Conservation (phyloP, 2,797 vertebrate species). For the Eptatretus atami region DNA sequence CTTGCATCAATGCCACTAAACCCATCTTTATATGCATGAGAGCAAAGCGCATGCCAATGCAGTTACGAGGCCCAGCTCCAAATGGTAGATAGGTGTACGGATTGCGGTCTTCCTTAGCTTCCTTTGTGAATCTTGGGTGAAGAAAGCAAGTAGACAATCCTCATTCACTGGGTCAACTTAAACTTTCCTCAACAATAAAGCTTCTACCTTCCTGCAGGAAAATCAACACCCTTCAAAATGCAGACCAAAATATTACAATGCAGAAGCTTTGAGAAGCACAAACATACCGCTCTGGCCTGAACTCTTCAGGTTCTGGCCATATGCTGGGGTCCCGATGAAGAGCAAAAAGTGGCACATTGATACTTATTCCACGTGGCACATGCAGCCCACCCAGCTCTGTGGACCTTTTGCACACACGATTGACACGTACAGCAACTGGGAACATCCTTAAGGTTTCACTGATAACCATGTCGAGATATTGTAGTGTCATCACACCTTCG, state of each 20-base stretch:
- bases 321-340: conserved; percentile 16
- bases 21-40: background rate
- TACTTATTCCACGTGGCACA: conserved; percentile 17
- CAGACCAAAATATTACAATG: too few species aligned
- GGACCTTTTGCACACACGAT: conserved; percentile 22
- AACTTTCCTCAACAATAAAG: too few species aligned
- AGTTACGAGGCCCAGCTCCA: background rate
- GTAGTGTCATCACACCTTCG: conserved; percentile 20
- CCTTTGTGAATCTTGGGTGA: background rate
- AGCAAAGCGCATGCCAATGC: conserved; percentile 4
- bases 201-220: too few species aligned
- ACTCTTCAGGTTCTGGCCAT: conserved; percentile 23
- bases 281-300: conserved; percentile 25
- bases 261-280: too few species aligned
- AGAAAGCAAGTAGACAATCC: too few species aligned
- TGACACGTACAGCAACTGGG: conserved; percentile 13
- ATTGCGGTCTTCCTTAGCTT: background rate
- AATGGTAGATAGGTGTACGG: conserved; percentile 3
- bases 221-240: too few species aligned
- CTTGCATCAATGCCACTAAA: background rate
- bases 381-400: conserved; percentile 19
- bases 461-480: conserved; percentile 23
- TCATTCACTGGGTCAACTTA: too few species aligned
- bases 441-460: conserved; percentile 20
- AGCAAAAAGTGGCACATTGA: conserved; percentile 15